Conservation (phyloP, 2,888 invertebrate genomes). For the Drosophila mimica region DNA sequence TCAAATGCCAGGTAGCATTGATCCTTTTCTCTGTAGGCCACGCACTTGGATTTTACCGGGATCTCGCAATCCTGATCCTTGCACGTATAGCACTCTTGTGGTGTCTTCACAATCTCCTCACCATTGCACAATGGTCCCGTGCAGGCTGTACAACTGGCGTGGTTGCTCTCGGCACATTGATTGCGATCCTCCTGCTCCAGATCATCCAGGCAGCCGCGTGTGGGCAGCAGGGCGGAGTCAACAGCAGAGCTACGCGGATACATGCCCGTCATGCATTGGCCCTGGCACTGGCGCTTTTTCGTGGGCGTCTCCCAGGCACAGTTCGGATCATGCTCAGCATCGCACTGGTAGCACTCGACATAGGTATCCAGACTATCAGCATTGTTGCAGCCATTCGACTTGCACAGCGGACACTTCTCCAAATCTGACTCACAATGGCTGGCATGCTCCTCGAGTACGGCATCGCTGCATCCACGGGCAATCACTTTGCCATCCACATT, state of each 20-base stretch:
- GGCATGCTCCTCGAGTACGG: conserved; percentile 44
- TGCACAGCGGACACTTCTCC: conserved; percentile 73
- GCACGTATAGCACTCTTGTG: conserved; percentile 76
- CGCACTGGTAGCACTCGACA: conserved; percentile 79
- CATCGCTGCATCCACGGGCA: conserved; percentile 81
- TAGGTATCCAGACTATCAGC: conserved; percentile 61
- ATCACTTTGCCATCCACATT: conserved; percentile 55
- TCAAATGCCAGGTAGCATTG: conserved; percentile 77
- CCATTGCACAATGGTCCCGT: conserved; percentile 69
- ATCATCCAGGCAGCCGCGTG: conserved; percentile 81
- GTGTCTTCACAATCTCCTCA: conserved; percentile 53
- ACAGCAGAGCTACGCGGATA: conserved; percentile 71
- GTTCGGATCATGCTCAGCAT: conserved; percentile 55
- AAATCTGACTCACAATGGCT: conserved; percentile 71
- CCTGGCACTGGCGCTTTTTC: conserved; percentile 72
- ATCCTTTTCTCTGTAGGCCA: conserved; percentile 68
- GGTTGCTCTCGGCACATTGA: conserved; percentile 59
- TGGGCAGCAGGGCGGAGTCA: conserved; percentile 74
- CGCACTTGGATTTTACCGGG: conserved; percentile 48
- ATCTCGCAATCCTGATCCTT: conserved; percentile 58
- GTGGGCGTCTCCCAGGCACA: conserved; percentile 58
- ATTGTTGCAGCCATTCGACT: conserved; percentile 81
- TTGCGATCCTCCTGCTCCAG: conserved; percentile 70
- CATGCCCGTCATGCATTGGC: conserved; percentile 78
- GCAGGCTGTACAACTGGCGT: conserved; percentile 69